Evolutionary conservation across 2,888 invertebrate genomes (phyloP), one percentile per base, ranked within the genome.

Genomic region (Nephrotoma guestfalica): DNA sequence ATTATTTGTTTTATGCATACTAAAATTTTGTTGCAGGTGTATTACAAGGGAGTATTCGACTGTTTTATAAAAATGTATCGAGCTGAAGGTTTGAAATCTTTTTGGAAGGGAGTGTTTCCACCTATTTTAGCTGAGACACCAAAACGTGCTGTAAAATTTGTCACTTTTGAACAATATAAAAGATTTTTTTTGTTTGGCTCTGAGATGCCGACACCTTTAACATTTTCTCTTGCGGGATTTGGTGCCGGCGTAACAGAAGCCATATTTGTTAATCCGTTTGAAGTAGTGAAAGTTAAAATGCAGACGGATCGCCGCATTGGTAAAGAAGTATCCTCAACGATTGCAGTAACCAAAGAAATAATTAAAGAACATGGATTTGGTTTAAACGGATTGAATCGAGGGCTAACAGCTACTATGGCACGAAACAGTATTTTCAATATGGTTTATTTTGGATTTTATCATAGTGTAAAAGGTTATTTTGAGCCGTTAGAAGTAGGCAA

Each of bases 401-500:
- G 98, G 1, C 91, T 98, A 0, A 95, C 96, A 0, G 96, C 98
- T 0, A 98, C 98, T 0, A 94, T 98, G 89, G 95, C 95, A 6
- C 93, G 98, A 88, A 97, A 98, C 92, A 97, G 97, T 0, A 93
- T 96, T 5, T 98, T 98, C 91, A 99, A 98, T 91, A 96, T 96
- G 94, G 94, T 98, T 86, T 99, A 98, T 91, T 98, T 99, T 90
- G 97, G 98, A 47, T 97, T 98, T 90, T 98, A 98, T 91, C 97
- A 98, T 92, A 97, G 97, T 88, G 95, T 97, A 0, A 98, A 97
- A 92, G 95, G 94, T 86, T 92, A 92, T 88, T 90, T 96, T 86
- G 95, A 96, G 11, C 94, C 94, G 89, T 93, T 93, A 89, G 91
- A 94, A 91, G 95, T 94, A 89, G 90, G 90, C 30, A 30, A 30